phyloP scores from a whole-genome alignment of 2,797 vertebrate species.

The Silurus lanzhouensis region DNA sequence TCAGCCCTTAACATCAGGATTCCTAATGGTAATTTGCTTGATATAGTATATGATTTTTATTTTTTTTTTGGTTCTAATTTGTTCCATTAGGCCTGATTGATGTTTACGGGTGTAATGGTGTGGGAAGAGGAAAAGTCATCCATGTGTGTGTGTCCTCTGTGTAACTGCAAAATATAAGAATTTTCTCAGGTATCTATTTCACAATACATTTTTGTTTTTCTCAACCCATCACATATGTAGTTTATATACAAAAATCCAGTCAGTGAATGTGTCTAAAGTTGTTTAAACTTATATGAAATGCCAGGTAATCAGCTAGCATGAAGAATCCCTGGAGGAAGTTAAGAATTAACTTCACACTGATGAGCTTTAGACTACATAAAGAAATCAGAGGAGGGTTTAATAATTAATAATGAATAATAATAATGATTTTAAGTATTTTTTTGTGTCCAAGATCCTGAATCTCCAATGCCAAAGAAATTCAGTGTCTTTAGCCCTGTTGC shows the following conservation, averaged over 20 bases:
- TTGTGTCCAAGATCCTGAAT: too few relatives aligned
- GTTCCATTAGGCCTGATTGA: conserved; percentile 19
- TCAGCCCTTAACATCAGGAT: conserved; percentile 27
- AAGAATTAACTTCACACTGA: too few relatives aligned
- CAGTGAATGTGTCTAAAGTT: neutral
- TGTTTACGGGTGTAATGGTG: conserved; percentile 1
- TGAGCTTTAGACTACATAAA: too few relatives aligned
- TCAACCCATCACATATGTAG: neutral
- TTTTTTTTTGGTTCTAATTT: conserved; percentile 5
- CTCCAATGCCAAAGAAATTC: too few relatives aligned
- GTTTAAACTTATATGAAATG: neutral
- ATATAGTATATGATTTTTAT: conserved; percentile 23
- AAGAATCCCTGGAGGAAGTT: too few relatives aligned
- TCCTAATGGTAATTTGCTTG: conserved; percentile 22
- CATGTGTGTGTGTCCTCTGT: neutral
- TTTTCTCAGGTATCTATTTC: neutral
- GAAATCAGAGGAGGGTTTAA: too few relatives aligned
- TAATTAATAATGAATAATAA: too few relatives aligned
- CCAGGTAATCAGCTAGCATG: neutral
- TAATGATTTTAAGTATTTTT: too few relatives aligned
- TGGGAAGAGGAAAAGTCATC: neutral
- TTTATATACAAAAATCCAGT: neutral
- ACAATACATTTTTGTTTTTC: neutral
- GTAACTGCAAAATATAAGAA: neutral
- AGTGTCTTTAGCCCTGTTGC: neutral